Evolutionary conservation across 2,113 vertebrate genomes (phyloP).

Genomic region (Cathartes aura): DNA sequence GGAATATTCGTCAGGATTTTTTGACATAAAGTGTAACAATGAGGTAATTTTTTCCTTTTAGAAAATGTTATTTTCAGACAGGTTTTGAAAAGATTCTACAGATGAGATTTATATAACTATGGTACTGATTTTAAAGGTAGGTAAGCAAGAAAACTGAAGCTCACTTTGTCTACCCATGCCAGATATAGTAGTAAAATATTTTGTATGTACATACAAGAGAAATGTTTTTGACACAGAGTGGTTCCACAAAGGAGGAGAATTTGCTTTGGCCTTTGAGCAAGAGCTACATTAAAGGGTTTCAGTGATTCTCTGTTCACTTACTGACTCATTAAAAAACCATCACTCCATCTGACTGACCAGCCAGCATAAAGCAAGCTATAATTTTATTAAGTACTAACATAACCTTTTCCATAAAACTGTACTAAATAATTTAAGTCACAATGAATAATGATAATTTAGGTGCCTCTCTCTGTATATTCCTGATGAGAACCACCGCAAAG

Average conservation of each 20-base stretch:
- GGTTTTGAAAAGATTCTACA: neutral
- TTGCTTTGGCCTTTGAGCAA: slow-evolving; percentile 7
- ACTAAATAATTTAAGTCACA: neutral
- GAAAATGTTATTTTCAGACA: slow-evolving; percentile 14
- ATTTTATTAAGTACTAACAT: neutral
- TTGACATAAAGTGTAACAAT: neutral
- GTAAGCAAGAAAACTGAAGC: neutral
- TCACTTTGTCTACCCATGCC: neutral
- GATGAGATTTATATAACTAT: neutral
- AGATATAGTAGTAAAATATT: neutral
- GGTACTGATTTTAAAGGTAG: slow-evolving; percentile 42
- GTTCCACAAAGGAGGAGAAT: neutral
- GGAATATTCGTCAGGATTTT: neutral
- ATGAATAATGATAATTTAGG: neutral
- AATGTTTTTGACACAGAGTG: neutral
- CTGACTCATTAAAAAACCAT: neutral
- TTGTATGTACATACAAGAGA: neutral
- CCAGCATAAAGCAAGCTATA: neutral
- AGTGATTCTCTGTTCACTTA: neutral
- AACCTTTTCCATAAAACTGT: neutral
- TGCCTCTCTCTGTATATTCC: neutral
- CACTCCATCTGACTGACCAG: neutral
- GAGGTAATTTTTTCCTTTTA: neutral
- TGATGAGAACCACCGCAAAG: neutral
- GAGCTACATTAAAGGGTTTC: neutral